Conservation (phyloP, 2,888 invertebrate genomes). For the Papilio protenor region DNA sequence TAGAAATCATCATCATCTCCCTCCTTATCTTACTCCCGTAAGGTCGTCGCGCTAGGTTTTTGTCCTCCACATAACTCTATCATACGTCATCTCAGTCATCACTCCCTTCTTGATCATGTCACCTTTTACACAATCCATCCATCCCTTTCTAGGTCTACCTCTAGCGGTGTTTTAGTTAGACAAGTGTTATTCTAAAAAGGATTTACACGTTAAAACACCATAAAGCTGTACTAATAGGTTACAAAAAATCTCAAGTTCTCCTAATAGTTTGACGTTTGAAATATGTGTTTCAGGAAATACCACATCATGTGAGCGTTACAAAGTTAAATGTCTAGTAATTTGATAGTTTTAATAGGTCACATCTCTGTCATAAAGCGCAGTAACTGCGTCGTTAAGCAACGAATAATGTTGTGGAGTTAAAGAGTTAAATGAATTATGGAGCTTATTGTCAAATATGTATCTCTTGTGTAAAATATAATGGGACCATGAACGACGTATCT, state of each 20-base stretch:
- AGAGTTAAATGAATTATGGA: neutral
- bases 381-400: conserved; percentile 29
- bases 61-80: no score
- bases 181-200: no score
- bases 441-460: neutral
- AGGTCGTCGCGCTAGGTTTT: no score
- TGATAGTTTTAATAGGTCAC: conserved; percentile 29
- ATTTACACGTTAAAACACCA: no score
- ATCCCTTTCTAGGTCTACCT: no score
- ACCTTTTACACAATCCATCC: no score
- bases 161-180: no score
- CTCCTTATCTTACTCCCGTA: no score
- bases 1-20: no score
- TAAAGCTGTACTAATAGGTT: neutral
- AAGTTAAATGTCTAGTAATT: conserved; percentile 38
- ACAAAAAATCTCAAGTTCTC: neutral
- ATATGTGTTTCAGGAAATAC: no score
- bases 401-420: conserved; percentile 25
- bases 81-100: no score
- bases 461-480: neutral
- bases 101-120: no score
- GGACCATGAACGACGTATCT: neutral
- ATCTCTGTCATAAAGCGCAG: conserved; percentile 25
- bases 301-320: conserved; percentile 17
- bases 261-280: neutral